Conservation (phyloP, 2,797 vertebrate species). For the Schizopygopsis malacanthus region DNA sequence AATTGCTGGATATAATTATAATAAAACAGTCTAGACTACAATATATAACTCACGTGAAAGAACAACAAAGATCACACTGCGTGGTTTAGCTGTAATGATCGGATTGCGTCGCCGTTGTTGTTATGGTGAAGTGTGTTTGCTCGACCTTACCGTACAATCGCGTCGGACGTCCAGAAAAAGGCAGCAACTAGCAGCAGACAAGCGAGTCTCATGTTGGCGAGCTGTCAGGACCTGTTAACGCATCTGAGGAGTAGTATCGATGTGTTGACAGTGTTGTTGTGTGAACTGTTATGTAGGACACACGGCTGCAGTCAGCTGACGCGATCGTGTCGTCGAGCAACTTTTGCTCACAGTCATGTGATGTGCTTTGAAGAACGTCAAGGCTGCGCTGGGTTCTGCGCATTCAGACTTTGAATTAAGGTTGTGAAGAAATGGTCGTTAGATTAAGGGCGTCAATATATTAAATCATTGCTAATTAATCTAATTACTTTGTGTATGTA, state of each 20-base stretch:
- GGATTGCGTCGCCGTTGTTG: not conserved
- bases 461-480: not conserved
- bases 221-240: not conserved
- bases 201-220: conserved; percentile 55
- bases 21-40: not conserved
- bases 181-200: conserved; percentile 66
- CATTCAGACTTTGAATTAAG: not conserved
- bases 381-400: conserved; percentile 20
- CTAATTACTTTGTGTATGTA: not conserved
- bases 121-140: not conserved
- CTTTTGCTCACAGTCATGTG: conserved; percentile 42
- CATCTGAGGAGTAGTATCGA: not conserved
- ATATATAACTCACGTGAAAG: not conserved
- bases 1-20: not conserved
- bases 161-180: conserved; percentile 66
- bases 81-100: not conserved
- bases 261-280: not conserved
- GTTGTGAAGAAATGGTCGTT: not conserved
- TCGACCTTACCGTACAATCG: conserved; percentile 74
- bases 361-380: conserved; percentile 1
- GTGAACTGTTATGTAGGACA: not conserved
- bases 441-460: not conserved
- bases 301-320: conserved; percentile 50
- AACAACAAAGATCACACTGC: not conserved
- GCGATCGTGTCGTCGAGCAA: not conserved